phyloP scores from a whole-genome alignment of 2,797 vertebrate genomes.

The Pangasius macronema region DNA sequence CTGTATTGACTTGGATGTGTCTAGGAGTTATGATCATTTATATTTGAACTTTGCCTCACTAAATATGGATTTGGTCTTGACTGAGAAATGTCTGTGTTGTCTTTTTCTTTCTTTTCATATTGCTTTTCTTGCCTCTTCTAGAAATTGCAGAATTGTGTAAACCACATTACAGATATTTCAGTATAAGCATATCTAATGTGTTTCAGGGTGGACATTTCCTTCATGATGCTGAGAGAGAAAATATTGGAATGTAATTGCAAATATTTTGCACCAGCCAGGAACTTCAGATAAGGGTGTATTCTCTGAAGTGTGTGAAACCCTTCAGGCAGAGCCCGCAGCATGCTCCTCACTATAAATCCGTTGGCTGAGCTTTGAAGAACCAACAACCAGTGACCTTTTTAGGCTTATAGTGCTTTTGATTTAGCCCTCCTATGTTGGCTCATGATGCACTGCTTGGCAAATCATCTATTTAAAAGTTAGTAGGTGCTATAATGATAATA shows the following conservation, averaged over 20 bases:
- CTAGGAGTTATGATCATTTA: neutral
- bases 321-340: conserved; percentile 10
- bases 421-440: neutral
- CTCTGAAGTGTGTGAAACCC: conserved; percentile 28
- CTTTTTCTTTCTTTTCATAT: too few relatives aligned
- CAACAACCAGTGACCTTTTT: neutral
- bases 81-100: too few relatives aligned
- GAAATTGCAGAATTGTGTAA: too few relatives aligned
- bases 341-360: conserved; percentile 12
- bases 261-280: neutral
- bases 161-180: neutral
- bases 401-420: neutral
- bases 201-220: neutral
- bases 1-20: neutral
- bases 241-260: neutral
- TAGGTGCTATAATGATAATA: neutral
- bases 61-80: neutral
- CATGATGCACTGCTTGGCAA: neutral
- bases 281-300: conserved; percentile 14
- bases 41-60: too few relatives aligned
- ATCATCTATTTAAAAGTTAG: neutral
- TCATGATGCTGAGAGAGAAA: neutral
- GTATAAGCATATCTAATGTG: neutral
- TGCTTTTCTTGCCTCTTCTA: too few relatives aligned
- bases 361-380: neutral